Evolutionary conservation across 2,888 invertebrate species (phyloP).

Genomic region (Leptogaster cylindrica): DNA sequence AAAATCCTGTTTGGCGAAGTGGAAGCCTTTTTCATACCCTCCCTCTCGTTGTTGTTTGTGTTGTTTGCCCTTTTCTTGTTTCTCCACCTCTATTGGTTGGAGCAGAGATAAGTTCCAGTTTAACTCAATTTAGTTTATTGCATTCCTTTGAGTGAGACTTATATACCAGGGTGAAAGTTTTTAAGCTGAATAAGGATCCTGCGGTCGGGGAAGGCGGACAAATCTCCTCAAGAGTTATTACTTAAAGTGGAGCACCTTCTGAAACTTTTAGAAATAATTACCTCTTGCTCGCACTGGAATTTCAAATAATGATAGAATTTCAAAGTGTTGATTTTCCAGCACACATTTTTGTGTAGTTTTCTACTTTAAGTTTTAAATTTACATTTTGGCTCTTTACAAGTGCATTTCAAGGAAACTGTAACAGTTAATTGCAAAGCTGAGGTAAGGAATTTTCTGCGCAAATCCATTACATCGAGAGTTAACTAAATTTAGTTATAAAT

Average conservation of each 20-base stretch:
- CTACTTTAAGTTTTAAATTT: too few relatives aligned
- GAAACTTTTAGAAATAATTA: constrained; percentile 14
- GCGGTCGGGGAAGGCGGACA: constrained; percentile 17
- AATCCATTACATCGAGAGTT: too few relatives aligned
- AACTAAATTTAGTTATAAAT: too few relatives aligned
- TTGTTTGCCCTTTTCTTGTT: constrained; percentile 23
- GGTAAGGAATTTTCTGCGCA: too few relatives aligned
- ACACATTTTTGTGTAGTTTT: neutral
- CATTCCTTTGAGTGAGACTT: constrained; percentile 10
- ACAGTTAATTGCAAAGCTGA: too few relatives aligned
- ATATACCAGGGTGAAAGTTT: constrained; percentile 12
- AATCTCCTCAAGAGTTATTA: constrained; percentile 16
- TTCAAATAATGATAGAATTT: constrained; percentile 1
- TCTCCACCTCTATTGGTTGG: constrained; percentile 23
- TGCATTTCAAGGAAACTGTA: too few relatives aligned
- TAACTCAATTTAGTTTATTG: constrained; percentile 36
- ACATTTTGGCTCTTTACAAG: too few relatives aligned
- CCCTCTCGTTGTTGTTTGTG: too few relatives aligned
- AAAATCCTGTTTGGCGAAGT: constrained; percentile 11
- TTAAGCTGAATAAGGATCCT: neutral
- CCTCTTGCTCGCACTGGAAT: constrained; percentile 2
- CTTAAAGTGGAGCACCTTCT: constrained; percentile 13
- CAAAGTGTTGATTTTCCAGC: neutral
- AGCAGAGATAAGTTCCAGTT: constrained; percentile 32
- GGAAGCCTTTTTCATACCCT: neutral